Evolutionary conservation across 2,797 vertebrate genomes (phyloP), one percentile per base, ranked within the genome.

Genomic region (Denticeps clupeoides): DNA sequence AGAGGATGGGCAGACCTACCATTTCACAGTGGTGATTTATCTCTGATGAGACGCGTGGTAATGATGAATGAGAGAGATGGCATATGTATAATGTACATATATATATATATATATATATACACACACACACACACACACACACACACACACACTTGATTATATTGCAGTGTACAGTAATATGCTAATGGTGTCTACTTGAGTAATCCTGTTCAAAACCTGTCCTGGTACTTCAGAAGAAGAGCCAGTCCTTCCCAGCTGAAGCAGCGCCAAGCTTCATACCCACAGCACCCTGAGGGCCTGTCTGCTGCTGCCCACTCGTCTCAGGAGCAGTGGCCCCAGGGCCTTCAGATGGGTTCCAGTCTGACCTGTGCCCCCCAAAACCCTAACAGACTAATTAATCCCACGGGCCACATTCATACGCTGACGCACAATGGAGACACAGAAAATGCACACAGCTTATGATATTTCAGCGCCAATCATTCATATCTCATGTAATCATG

Each of bases 361-460:
- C 75, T 69, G 67, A 83, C 82, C 83, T 84, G 71, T 64, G 70
- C 71, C 66, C 51, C 59, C 59, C 67, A 73, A 79, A 73, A 71
- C 70, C 70, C 71, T 78, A 70, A 77, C 79, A 77, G 74, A 71
- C 69, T 79, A 70, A 83, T 81, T 81, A 80, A 74, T 76, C 75
- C 63, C 70, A 70, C 48, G 66, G 55, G 72, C 58, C 43, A 56
- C 29, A 56, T 40, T 56, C 44, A 59, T 35, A 13, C 33, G 15
- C 33, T 3, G 55, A 54, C 41, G 59, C 41, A 27, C 53, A 45
- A 59, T 65, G 56, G 55, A 27, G 35, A 50, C 18, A 51, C 55
- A 55, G 46, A 59, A 51, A 54, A 56, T n/a, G n/a, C 56, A 49
- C 41, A 58, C 29, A 56, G 55, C 3, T 37, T 37, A 37, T 37